phyloP scores from a whole-genome alignment of 2,797 vertebrate genomes.

The Aphelocoma californica region DNA sequence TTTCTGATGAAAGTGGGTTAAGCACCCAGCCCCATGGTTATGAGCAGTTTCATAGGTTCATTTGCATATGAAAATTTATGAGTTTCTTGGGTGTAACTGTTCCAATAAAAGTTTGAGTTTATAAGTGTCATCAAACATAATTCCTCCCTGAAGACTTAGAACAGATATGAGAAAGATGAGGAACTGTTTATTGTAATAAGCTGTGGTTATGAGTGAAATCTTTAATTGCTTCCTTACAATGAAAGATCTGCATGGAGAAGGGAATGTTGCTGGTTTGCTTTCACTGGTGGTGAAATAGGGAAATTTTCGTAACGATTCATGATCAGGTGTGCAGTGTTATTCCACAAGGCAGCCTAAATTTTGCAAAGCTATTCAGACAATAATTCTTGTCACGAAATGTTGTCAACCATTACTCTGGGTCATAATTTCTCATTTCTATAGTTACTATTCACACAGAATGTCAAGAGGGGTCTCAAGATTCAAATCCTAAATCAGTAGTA shows the following conservation, averaged over 20 bases:
- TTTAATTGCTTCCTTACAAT: conserved; percentile 62
- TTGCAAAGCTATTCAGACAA: conserved; percentile 14
- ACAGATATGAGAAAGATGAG: neutral
- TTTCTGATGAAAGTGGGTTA: neutral
- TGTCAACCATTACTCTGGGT: neutral
- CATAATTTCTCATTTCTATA: neutral
- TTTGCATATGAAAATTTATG: neutral
- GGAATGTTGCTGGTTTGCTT: conserved; percentile 33
- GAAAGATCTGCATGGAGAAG: neutral
- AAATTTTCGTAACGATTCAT: neutral
- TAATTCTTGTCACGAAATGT: neutral
- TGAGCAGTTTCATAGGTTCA: neutral
- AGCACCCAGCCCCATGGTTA: neutral
- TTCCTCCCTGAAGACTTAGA: conserved; percentile 18
- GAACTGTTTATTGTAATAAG: neutral
- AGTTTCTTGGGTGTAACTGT: conserved; percentile 20
- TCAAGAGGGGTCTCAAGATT: neutral
- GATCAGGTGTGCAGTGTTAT: conserved; percentile 31
- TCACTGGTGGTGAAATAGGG: conserved; percentile 32
- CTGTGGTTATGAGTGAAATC: neutral
- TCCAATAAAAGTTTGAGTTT: neutral
- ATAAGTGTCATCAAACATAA: conserved; percentile 24
- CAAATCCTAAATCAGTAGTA: neutral
- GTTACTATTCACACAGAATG: neutral
- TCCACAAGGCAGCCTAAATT: conserved; percentile 35